Conservation (phyloP, 2,113 vertebrate species). For the Halichoerus grypus region DNA sequence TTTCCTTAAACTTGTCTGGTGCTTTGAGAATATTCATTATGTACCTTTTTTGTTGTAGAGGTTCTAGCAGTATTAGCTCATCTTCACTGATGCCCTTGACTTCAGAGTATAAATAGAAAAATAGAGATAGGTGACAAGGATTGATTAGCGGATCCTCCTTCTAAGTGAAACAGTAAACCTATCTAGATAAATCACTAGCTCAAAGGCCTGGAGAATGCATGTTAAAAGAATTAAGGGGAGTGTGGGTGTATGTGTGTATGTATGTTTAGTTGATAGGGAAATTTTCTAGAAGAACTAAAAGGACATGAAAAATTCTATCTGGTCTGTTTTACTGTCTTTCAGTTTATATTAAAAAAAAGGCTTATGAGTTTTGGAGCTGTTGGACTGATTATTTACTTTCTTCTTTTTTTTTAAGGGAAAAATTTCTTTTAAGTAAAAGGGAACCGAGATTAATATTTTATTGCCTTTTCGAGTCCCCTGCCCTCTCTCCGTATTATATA, state of each 20-base stretch:
- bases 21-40: constrained; percentile 73
- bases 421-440: constrained; percentile 4
- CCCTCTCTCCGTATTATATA: background rate
- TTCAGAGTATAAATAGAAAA: constrained; percentile 81
- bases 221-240: constrained; percentile 68
- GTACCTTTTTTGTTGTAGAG: constrained; percentile 68
- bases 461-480: background rate
- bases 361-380: background rate
- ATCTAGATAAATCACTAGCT: constrained; percentile 76
- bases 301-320: constrained; percentile 39
- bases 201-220: constrained; percentile 49
- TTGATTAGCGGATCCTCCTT: constrained; percentile 83
- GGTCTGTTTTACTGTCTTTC: background rate
- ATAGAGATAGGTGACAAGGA: constrained; percentile 80
- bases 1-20: constrained; percentile 15
- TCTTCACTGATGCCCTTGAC: constrained; percentile 85
- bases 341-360: constrained; percentile 4
- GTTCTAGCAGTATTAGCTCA: constrained; percentile 73
- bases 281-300: constrained; percentile 64
- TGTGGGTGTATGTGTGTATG: background rate
- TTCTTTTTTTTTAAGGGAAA: background rate
- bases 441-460: constrained; percentile 10
- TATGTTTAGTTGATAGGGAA: constrained; percentile 51
- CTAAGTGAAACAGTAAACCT: constrained; percentile 70
- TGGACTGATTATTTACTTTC: background rate